phyloP scores from a whole-genome alignment of 2,113 vertebrate species.

The Silurus meridionalis region DNA sequence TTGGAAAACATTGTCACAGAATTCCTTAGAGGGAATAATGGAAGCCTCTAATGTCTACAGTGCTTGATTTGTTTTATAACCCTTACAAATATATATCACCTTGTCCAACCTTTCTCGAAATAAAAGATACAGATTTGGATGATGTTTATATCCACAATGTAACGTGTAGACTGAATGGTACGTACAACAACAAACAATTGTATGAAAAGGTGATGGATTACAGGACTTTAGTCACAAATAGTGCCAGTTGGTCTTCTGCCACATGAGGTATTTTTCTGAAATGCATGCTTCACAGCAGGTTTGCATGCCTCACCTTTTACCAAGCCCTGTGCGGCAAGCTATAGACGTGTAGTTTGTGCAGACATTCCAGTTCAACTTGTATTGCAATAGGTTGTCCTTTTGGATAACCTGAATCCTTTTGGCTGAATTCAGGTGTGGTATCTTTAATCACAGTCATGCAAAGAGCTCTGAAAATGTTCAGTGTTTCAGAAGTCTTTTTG shows the following conservation, averaged over 20 bases:
- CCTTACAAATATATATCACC: background rate
- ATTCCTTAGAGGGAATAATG: background rate
- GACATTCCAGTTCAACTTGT: slow-evolving; percentile 20
- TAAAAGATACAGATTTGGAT: slow-evolving; percentile 44
- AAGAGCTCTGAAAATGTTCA: background rate
- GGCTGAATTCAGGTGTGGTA: background rate
- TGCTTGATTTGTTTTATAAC: too few species aligned
- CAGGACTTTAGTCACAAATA: slow-evolving; percentile 18
- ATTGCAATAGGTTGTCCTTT: background rate
- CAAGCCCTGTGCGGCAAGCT: slow-evolving; percentile 2
- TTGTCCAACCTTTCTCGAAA: slow-evolving; percentile 18
- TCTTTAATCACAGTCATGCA: background rate
- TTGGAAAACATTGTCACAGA: slow-evolving; percentile 1
- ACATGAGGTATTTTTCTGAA: slow-evolving; percentile 14
- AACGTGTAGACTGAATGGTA: slow-evolving; percentile 41
- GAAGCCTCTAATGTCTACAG: background rate
- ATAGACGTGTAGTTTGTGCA: slow-evolving; percentile 4
- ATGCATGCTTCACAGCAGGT: slow-evolving; percentile 5
- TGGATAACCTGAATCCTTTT: background rate
- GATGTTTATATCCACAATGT: slow-evolving; percentile 28
- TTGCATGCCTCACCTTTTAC: slow-evolving; percentile 24
- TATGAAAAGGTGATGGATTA: slow-evolving; percentile 8
- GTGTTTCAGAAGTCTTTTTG: background rate
- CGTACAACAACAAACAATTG: slow-evolving; percentile 7
- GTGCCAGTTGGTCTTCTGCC: slow-evolving; percentile 5